Base-by-base conservation (phyloP, 2,888 invertebrate species). In the Chrysopilus asiliformis region DNA sequence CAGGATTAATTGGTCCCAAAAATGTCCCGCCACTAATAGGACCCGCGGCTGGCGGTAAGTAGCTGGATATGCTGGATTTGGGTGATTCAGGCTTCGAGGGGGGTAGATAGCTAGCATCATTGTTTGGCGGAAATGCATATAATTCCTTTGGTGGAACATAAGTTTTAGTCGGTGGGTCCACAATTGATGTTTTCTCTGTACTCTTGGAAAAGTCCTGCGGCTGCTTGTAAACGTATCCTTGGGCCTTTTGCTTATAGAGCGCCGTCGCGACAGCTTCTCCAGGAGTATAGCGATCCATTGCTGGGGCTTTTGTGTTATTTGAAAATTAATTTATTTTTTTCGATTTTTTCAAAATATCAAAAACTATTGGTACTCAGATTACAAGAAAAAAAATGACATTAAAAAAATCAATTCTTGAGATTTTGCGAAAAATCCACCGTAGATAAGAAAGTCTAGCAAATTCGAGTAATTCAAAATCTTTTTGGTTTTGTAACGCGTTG, bases 71-170 rank as follows among this genome's bases (percentile, higher is more conserved):
- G 2, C 38, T 16, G 29, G 51, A 51, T 5, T 53, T 51, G 2
- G 55, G 50, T 32, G 49, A 36, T 1, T 48, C 46, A 3, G 51
- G 46, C 32, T 53, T 53, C 9, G 50, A 40, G 2, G 56, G 54
- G 6, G 52, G 45, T 1, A 58, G 54, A 43, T 63, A 63, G n/a
- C 53, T 53, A 3, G 54, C 46, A 40, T 56, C 53, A 1, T 52
- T 34, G 28, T 55, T 55, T 2, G 61, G 61, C n/a, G 61, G 61
- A 45, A 62, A 62, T 2, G 58, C 48, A 41, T 60, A 61, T 0
- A 56, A 37, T 44, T 59, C 51, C 32, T 50, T 52, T 3, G 53
- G 49, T 4, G 39, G 36, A 8, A 26, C 16, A 19, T 39, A 39
- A 3, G 32, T 5, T 1, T 14, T 4, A 22, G 10, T 4, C 10